phyloP scores from a whole-genome alignment of 1,140 invertebrate genomes.

The Drosophila parabipectinata region DNA sequence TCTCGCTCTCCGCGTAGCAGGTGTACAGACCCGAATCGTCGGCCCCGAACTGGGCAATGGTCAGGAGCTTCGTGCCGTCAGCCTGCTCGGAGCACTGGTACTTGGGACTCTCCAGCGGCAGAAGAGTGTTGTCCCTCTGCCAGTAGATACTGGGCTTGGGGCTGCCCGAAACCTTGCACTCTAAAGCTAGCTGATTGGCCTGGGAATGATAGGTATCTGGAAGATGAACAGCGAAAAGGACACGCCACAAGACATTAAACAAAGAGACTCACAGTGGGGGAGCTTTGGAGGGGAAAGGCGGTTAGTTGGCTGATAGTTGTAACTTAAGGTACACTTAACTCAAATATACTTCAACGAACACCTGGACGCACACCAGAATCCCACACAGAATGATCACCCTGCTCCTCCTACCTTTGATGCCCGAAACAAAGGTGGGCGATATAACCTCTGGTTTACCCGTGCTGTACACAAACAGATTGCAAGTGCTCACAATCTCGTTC shows the following conservation, averaged over 20 bases:
- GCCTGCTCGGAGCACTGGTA: constrained; percentile 82
- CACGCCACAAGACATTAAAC: constrained; percentile 36
- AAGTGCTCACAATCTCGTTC: constrained; percentile 80
- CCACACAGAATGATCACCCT: constrained; percentile 4
- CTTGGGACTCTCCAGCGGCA: constrained; percentile 84
- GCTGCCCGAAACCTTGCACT: constrained; percentile 81
- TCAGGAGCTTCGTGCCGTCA: constrained; percentile 72
- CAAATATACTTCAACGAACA: constrained; percentile 35
- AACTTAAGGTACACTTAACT: constrained; percentile 16
- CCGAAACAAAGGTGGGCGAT: constrained; percentile 75
- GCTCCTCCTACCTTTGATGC: constrained; percentile 78
- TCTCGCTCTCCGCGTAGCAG: constrained; percentile 78
- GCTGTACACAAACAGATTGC: constrained; percentile 78
- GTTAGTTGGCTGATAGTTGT: constrained; percentile 24
- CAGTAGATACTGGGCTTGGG: constrained; percentile 87
- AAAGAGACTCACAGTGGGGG: constrained; percentile 44
- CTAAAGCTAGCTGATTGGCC: constrained; percentile 65
- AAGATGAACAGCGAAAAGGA: constrained; percentile 45
- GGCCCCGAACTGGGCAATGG: constrained; percentile 55
- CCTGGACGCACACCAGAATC: constrained; percentile 31
- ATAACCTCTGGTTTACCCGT: constrained; percentile 65
- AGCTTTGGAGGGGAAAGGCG: background rate
- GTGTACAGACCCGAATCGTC: constrained; percentile 74
- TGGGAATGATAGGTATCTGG: constrained; percentile 80
- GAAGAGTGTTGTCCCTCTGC: constrained; percentile 90